Evolutionary conservation across 1,140 invertebrate species (phyloP).

Genomic region (Latrodectus geometricus): DNA sequence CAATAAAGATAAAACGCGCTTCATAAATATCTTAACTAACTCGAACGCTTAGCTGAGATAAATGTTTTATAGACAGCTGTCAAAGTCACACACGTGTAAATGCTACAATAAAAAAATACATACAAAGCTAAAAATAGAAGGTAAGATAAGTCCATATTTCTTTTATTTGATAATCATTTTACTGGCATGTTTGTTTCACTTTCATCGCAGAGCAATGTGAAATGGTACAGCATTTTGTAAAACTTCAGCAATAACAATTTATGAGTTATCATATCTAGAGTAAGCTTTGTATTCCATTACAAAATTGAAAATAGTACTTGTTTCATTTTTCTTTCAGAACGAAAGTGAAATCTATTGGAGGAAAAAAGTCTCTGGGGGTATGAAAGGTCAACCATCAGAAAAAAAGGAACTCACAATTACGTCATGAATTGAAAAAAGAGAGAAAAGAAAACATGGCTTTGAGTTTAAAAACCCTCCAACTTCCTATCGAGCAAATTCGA

Average conservation of each 20-base stretch:
- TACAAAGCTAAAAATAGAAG: too few relatives aligned
- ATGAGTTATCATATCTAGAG: not conserved
- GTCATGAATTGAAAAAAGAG: constrained; percentile 3
- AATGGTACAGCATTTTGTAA: not conserved
- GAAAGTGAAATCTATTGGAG: not conserved
- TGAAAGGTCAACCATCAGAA: not conserved
- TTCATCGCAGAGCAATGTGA: too few relatives aligned
- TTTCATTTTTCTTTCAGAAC: not conserved
- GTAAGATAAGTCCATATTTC: too few relatives aligned
- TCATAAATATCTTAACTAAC: too few relatives aligned
- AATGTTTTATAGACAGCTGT: too few relatives aligned
- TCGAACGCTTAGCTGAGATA: too few relatives aligned
- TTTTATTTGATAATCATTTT: too few relatives aligned
- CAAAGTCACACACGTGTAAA: too few relatives aligned
- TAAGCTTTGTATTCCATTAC: constrained; percentile 33
- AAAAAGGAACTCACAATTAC: constrained; percentile 32
- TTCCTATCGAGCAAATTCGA: constrained; percentile 39
- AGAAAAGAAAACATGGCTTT: constrained; percentile 1
- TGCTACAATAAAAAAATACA: too few relatives aligned
- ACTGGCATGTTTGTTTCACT: too few relatives aligned
- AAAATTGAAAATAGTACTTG: constrained; percentile 43
- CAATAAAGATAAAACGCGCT: too few relatives aligned
- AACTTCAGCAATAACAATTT: not conserved
- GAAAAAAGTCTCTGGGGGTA: not conserved
- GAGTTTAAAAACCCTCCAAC: constrained; percentile 32